A percentile compares a stretch with the other conserved stretches of the same genome.
Evolutionary conservation across 2,888 invertebrate species (phyloP).

Genomic region (Cataglyphis altisquamis): DNA sequence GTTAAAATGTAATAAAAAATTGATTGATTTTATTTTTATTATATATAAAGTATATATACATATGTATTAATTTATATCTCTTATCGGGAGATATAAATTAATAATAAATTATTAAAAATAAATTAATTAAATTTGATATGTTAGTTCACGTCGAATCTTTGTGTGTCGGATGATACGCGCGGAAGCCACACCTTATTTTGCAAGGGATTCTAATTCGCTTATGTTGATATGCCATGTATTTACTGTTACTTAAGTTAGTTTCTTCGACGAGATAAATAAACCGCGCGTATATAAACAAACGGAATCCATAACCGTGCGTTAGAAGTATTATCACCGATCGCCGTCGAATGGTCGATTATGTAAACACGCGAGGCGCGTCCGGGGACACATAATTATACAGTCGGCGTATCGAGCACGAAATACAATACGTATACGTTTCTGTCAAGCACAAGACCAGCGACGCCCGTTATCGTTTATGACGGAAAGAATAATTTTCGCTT

Average conservation of each 20-base stretch:
- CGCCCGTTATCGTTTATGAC: background rate
- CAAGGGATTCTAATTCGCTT: constrained; percentile 48
- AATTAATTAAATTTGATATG: background rate
- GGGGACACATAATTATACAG: constrained; percentile 14
- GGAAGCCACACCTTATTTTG: constrained; percentile 39
- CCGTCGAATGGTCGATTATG: constrained; percentile 63
- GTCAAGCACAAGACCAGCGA: background rate
- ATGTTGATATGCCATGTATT: constrained; percentile 8
- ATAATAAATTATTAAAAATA: too few relatives aligned
- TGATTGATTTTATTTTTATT: background rate
- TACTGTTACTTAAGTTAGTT: constrained; percentile 60
- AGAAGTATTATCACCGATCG: constrained; percentile 54
- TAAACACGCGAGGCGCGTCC: constrained; percentile 57
- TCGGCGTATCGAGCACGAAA: constrained; percentile 11
- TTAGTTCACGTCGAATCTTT: background rate
- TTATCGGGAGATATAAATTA: too few relatives aligned
- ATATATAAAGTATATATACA: too few relatives aligned
- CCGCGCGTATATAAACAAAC: constrained; percentile 58
- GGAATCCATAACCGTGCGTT: constrained; percentile 74
- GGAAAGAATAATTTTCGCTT: constrained; percentile 22
- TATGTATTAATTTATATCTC: too few relatives aligned
- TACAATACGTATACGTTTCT: constrained; percentile 24
- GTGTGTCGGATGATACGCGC: background rate
- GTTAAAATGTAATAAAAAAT: background rate
- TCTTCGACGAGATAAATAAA: constrained; percentile 75